These are phyloP conservation scores for Meloidogyne floridensis DNA, from an alignment of 1,140 invertebrate genomes.

Conservation along the genomic window DNA sequence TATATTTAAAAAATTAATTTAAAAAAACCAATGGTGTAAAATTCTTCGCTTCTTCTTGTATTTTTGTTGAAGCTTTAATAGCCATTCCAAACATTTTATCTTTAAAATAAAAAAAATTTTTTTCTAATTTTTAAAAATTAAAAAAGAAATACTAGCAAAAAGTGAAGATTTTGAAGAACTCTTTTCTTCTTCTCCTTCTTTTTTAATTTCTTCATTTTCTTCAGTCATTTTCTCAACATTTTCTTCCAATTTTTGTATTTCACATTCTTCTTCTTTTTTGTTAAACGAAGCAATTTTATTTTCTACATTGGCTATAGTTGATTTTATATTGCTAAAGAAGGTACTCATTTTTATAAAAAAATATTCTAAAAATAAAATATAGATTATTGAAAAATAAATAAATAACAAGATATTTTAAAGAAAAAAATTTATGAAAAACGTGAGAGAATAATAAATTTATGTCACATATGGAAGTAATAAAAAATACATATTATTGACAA, in stretches of 20 bases:
- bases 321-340: background rate
- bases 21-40: conserved; percentile 27
- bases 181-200: background rate
- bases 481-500: no score
- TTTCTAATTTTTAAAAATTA: background rate
- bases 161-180: background rate
- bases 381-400: no score
- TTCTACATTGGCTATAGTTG: background rate
- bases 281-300: background rate
- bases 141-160: background rate
- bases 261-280: background rate
- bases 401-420: no score
- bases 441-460: no score
- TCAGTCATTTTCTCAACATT: background rate
- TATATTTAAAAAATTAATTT: background rate
- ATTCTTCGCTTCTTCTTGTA: conserved; percentile 38
- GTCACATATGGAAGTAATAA: no score
- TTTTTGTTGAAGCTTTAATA: conserved; percentile 24
- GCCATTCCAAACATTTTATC: conserved; percentile 33
- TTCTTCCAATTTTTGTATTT: background rate
- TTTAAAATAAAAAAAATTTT: conserved; percentile 1
- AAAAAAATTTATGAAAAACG: no score
- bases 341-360: background rate
- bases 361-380: background rate
- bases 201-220: background rate